Evolutionary conservation across 2,113 vertebrate genomes (phyloP).

Genomic region (Macquaria australasica): DNA sequence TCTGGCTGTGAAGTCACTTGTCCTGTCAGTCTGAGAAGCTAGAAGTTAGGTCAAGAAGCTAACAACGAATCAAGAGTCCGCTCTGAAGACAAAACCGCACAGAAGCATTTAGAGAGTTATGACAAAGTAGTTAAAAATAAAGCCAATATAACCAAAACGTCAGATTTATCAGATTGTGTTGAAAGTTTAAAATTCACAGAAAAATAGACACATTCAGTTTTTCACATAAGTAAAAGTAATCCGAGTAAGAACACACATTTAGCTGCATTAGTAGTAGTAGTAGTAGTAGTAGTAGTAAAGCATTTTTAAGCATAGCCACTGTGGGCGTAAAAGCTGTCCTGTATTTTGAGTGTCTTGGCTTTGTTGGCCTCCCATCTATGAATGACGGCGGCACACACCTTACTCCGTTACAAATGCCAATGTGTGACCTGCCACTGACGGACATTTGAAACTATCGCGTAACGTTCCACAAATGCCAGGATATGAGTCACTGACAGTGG

Average conservation of each 20-base stretch:
- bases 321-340: not conserved
- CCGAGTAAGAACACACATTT: not conserved
- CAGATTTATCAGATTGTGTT: not conserved
- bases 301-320: not conserved
- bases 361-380: not conserved
- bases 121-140: not conserved
- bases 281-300: no score
- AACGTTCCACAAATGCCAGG: conserved; percentile 33
- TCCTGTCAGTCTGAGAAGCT: not conserved
- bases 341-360: not conserved
- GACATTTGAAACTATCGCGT: conserved; percentile 24
- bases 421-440: not conserved
- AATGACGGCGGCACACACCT: conserved; percentile 24
- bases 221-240: not conserved
- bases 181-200: not conserved
- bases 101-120: not conserved
- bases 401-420: conserved; percentile 3
- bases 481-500: conserved; percentile 37
- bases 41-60: not conserved
- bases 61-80: not conserved
- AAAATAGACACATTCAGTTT: not conserved
- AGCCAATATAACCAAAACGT: not conserved
- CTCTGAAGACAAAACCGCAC: not conserved
- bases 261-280: not conserved
- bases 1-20: not conserved